These are phyloP conservation scores for Acrossocheilus wenchowensis DNA, from an alignment of 2,797 vertebrate species.

Conservation along the genomic window DNA sequence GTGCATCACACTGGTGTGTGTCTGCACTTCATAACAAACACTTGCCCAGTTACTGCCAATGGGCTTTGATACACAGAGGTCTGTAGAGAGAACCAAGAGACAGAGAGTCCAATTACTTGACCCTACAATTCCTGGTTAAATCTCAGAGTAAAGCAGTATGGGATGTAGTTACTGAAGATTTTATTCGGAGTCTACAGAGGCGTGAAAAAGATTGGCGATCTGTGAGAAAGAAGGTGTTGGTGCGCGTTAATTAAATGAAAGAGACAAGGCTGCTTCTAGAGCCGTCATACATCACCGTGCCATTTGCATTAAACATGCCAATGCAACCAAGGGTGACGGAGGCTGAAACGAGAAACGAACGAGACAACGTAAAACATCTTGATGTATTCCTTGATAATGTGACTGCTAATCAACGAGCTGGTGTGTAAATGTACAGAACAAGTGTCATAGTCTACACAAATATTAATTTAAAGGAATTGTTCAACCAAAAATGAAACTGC, in stretches of 20 bases:
- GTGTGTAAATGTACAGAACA: background rate
- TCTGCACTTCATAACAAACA: constrained; percentile 24
- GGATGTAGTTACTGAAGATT: constrained; percentile 44
- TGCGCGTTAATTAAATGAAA: constrained; percentile 24
- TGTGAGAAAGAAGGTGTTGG: constrained; percentile 69
- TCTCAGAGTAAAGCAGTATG: constrained; percentile 61
- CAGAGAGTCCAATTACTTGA: constrained; percentile 66
- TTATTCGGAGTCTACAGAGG: background rate
- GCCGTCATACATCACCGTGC: constrained; percentile 71
- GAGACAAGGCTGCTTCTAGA: constrained; percentile 61
- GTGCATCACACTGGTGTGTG: constrained; percentile 11
- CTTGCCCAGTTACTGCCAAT: constrained; percentile 6
- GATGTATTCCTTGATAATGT: background rate
- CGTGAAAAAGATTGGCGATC: background rate
- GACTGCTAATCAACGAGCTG: background rate
- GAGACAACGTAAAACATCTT: constrained; percentile 43
- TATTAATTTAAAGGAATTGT: constrained; percentile 7
- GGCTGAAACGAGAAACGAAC: constrained; percentile 42
- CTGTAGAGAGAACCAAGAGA: constrained; percentile 40
- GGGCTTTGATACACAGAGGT: constrained; percentile 13
- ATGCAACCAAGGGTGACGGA: constrained; percentile 48
- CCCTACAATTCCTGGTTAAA: constrained; percentile 57
- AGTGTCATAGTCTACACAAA: background rate
- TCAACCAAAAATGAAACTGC: background rate
- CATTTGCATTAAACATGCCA: constrained; percentile 71